Base-by-base conservation (phyloP, 2,888 invertebrate species). In the Agrotis ipsilon region DNA sequence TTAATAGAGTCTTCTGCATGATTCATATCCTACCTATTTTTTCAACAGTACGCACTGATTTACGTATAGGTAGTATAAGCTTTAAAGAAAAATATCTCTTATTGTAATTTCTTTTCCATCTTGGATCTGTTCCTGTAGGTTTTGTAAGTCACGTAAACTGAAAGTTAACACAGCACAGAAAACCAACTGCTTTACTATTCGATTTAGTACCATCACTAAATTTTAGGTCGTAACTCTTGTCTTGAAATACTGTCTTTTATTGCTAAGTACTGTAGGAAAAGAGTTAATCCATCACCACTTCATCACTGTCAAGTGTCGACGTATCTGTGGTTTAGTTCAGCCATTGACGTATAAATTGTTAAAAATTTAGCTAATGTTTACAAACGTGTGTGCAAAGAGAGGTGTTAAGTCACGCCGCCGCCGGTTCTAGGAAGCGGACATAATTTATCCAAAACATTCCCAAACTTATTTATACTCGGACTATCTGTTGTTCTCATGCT, bases 371-470 rank as follows among this genome's bases (percentile, higher is more conserved):
- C 7, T 62, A 68, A 76, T 86, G 86, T 85, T 86, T 85, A 86
- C 81, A 66, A 71, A 78, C 75, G 59, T 62, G 67, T 68, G 54
- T 62, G 39, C 48, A 72, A 72, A 70, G 75, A 68, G 63, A 71
- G 71, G 80, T 80, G 73, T 80, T 80, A 82, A 80, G 78, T 83
- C 84, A 78, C 70, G 80, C 78, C 43, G 55, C 78, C 70, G 80
- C 78, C 43, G 55, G 67, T 86, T 87, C 85, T 83, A 78, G 80
- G 86, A 86, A 84, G 63, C 72, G 74, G 80, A 76, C 69, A 74
- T 84, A 80, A 76, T 77, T 80, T 81, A 78, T 75, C 57, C 46
- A 69, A 71, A 74, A 69, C 63, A 64, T 78, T 58, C 64, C 61
- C 52, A 60, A 71, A 70, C 61, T 67, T 72, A 78, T 78, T 68